These are phyloP conservation scores for Podabrus alpinus DNA, from an alignment of 2,888 invertebrate genomes.

Conservation along the genomic window DNA sequence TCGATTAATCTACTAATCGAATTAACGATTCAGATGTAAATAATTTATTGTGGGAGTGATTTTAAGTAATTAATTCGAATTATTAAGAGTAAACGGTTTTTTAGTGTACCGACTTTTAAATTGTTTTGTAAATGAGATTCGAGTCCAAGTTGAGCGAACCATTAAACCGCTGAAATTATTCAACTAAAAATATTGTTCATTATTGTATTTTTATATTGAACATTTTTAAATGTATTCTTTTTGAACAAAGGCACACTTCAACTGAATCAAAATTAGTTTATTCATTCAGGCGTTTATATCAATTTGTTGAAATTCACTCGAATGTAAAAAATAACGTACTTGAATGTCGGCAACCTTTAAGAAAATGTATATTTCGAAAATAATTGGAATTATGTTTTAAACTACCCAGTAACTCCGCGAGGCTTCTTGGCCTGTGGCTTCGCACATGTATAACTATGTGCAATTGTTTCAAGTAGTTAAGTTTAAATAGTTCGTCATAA, in stretches of 20 bases:
- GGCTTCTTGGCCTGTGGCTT: no score
- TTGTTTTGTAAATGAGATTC: not conserved
- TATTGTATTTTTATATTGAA: slow-evolving; percentile 8
- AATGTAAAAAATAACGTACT: slow-evolving; percentile 9
- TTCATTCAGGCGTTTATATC: slow-evolving; percentile 18
- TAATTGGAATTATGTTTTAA: not conserved
- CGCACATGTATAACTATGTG: no score
- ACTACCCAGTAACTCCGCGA: no score
- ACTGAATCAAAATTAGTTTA: slow-evolving; percentile 21
- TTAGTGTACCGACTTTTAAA: not conserved
- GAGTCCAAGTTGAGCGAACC: not conserved
- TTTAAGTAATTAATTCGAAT: not conserved
- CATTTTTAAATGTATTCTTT: slow-evolving; percentile 6
- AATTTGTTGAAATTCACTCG: slow-evolving; percentile 19
- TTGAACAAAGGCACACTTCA: slow-evolving; percentile 6
- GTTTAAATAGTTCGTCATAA: no score
- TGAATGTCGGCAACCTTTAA: not conserved
- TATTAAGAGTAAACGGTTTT: not conserved
- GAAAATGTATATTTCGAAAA: not conserved
- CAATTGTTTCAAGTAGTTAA: no score
- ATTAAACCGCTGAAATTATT: slow-evolving; percentile 11
- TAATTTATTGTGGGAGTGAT: not conserved
- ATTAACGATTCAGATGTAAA: not conserved
- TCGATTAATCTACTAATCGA: not conserved
- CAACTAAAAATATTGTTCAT: slow-evolving; percentile 10